Base-by-base conservation (phyloP, 2,113 vertebrate genomes). In the Oreochromis aureus region DNA sequence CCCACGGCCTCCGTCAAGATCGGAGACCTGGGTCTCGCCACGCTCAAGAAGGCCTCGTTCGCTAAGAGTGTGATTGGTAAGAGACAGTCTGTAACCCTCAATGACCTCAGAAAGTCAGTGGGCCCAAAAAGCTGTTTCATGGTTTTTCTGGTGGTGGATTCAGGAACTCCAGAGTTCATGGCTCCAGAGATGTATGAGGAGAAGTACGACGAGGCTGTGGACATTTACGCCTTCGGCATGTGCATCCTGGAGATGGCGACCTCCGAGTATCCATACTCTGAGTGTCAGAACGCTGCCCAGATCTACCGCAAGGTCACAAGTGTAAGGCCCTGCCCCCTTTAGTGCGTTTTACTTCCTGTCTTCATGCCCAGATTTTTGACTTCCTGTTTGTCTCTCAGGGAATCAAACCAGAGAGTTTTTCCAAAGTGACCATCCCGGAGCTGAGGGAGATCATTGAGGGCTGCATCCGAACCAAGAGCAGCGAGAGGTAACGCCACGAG, bases 241-340 rank as follows among this genome's bases (percentile, higher is more conserved):
- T 99, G 98, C 93, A 98, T 99, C 95, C 94, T 99, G 94, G 98
- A 98, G 95, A 99, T 99, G 98, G 97, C 97, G 1, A 99, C 98
- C 2, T 98, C 98, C 0, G 98, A 99, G 83, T 99, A 99, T 78
- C 98, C 98, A 0, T 99, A 99, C 93, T 97, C 97, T 0, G 98
- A 98, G 94, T 98, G 98, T 93, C 96, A 97, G 87, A 98, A 98
- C 2, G 98, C 98, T 0, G 98, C 97, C 1, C 98, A 98, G 93
- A 98, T 98, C 94, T 98, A 98, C 96, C 97, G 98, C 94, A 98
- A 98, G 87, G 98, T 99, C 94, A 98, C 98, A 86, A 98, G 94
- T 54, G 98, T 99, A 95, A 97, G 93, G 46, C 83, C 34, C 12
- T 22, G 8, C 36, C 81, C 83, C n/a, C 18, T 16, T 24, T 27